Evolutionary conservation across 2,113 vertebrate genomes (phyloP).

Genomic region (Bubalus kerabau): DNA sequence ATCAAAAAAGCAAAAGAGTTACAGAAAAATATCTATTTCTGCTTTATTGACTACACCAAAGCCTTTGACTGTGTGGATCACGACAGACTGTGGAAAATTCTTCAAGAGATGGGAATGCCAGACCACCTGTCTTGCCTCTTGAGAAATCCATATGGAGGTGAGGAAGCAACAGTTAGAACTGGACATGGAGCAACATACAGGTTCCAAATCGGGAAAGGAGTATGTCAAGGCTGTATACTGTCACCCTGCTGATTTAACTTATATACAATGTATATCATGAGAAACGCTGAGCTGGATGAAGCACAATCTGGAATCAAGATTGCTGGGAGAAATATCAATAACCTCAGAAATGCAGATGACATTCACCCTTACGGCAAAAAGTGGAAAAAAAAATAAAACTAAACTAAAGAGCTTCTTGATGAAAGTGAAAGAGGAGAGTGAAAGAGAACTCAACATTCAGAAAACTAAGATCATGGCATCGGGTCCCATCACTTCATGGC

Average conservation of each 20-base stretch:
- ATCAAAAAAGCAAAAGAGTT: not conserved
- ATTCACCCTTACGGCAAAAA: not conserved
- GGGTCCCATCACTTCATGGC: not conserved
- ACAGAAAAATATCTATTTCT: not conserved
- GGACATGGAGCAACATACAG: not conserved
- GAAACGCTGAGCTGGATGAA: not conserved
- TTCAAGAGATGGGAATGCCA: not conserved
- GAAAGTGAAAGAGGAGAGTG: not conserved
- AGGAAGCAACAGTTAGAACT: not conserved
- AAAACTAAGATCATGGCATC: not conserved
- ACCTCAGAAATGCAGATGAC: not conserved
- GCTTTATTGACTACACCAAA: not conserved
- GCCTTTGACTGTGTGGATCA: not conserved
- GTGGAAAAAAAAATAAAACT: fast-evolving
- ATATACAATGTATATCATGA: not conserved
- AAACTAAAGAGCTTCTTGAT: not conserved
- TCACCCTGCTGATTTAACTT: not conserved
- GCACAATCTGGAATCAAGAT: not conserved
- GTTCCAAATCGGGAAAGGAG: not conserved
- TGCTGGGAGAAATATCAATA: not conserved
- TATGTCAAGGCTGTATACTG: not conserved
- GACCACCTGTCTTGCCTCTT: not conserved
- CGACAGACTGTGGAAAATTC: fast-evolving
- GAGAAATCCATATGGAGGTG: fast-evolving
- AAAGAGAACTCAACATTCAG: not conserved